Evolutionary conservation across 1,140 invertebrate genomes (phyloP).

Genomic region (Hyphantria cunea): DNA sequence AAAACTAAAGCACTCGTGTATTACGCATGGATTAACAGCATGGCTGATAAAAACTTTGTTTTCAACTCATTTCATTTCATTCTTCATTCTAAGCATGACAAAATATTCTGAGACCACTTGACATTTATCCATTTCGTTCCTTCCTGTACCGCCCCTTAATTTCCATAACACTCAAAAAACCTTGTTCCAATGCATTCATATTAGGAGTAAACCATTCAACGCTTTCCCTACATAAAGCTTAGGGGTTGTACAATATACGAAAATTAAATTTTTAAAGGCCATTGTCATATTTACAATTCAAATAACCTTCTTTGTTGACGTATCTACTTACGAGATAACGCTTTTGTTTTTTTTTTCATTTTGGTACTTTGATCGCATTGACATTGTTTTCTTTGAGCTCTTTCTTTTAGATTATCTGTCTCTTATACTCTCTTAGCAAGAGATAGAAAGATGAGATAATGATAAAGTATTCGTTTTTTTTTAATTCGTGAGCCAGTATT

Average conservation of each 20-base stretch:
- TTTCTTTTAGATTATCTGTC: not conserved
- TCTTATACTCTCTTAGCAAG: too few relatives aligned
- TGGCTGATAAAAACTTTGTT: too few relatives aligned
- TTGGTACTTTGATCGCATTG: slow-evolving; percentile 12
- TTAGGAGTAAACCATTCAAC: slow-evolving; percentile 4
- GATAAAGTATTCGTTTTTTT: too few relatives aligned
- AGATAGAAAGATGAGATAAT: too few relatives aligned
- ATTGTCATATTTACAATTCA: slow-evolving; percentile 26
- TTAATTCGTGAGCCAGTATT: too few relatives aligned
- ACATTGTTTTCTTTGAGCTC: slow-evolving; percentile 19
- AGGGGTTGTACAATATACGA: slow-evolving; percentile 20
- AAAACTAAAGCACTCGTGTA: too few relatives aligned
- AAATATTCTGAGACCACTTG: too few relatives aligned
- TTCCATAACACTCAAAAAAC: slow-evolving; percentile 3
- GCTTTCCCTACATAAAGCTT: slow-evolving; percentile 12
- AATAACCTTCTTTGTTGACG: slow-evolving; percentile 19
- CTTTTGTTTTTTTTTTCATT: not conserved
- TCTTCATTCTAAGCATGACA: too few relatives aligned
- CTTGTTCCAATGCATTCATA: slow-evolving; percentile 9
- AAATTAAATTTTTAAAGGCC: slow-evolving; percentile 30
- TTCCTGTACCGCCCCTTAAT: not conserved
- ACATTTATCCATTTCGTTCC: too few relatives aligned
- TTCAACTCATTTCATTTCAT: too few relatives aligned
- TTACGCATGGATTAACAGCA: too few relatives aligned
- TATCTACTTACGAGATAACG: slow-evolving; percentile 18